Evolutionary conservation across 2,113 vertebrate genomes (phyloP).

Genomic region (Climacteris rufus): DNA sequence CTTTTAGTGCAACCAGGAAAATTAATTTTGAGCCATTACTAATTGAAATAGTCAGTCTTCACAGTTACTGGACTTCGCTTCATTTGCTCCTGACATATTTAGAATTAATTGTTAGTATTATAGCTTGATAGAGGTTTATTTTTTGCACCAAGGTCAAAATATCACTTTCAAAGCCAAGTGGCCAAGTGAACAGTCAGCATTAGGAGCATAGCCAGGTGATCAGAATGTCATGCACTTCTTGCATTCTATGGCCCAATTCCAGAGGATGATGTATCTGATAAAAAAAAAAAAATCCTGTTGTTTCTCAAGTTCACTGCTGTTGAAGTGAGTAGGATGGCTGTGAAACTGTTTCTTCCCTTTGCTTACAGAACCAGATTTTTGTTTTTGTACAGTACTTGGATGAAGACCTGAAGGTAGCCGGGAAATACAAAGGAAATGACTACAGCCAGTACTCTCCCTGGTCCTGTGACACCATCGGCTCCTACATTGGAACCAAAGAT

Average conservation of each 20-base stretch:
- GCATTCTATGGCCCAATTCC: not conserved
- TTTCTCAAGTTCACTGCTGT: not conserved
- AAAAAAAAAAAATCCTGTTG: not conserved
- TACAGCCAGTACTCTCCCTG: conserved; percentile 98
- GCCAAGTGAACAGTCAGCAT: not conserved
- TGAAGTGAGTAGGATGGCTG: not conserved
- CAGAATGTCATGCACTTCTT: not conserved
- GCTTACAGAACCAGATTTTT: conserved; percentile 54
- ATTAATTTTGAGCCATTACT: not conserved
- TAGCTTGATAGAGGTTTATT: not conserved
- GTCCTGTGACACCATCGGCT: conserved; percentile 98
- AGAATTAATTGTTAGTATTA: not conserved
- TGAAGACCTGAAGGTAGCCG: conserved; percentile 85
- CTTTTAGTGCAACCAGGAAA: not conserved
- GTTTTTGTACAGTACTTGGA: conserved; percentile 84
- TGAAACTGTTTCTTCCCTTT: conserved; percentile 3
- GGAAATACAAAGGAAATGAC: conserved; percentile 89
- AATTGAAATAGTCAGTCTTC: not conserved
- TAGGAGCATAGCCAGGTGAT: not conserved
- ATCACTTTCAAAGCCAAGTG: not conserved
- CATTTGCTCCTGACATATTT: not conserved
- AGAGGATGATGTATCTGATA: not conserved
- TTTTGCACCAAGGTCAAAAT: not conserved
- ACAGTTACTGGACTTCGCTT: not conserved
- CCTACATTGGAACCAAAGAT: conserved; percentile 98